Evolutionary conservation across 2,888 invertebrate genomes (phyloP).

Genomic region (Scaptomyza parva): DNA sequence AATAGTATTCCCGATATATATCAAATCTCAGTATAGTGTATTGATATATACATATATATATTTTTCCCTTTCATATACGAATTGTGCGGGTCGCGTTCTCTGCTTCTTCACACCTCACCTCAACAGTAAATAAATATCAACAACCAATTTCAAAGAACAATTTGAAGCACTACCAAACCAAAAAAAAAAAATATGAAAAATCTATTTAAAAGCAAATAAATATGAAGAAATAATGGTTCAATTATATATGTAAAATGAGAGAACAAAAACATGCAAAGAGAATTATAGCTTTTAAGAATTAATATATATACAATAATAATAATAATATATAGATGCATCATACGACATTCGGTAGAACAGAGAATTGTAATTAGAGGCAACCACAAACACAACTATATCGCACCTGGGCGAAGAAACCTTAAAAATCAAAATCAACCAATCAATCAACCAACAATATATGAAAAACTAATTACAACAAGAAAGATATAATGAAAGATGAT

Average conservation of each 20-base stretch:
- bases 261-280: constrained; percentile 83
- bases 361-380: constrained; percentile 73
- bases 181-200: constrained; percentile 55
- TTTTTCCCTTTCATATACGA: constrained; percentile 64
- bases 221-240: constrained; percentile 72
- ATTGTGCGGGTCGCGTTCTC: constrained; percentile 50
- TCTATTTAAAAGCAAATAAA: constrained; percentile 29
- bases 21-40: constrained; percentile 30
- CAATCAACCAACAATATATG: constrained; percentile 34
- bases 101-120: constrained; percentile 64
- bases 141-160: constrained; percentile 64
- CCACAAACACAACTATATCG: constrained; percentile 39
- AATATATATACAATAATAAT: constrained; percentile 74
- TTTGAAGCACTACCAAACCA: constrained; percentile 73
- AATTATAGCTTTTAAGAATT: constrained; percentile 83
- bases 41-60: constrained; percentile 51
- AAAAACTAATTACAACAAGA: constrained; percentile 29
- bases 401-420: constrained; percentile 48
- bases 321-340: constrained; percentile 76
- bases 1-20: constrained; percentile 32
- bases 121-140: constrained; percentile 33
- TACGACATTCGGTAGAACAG: constrained; percentile 75
- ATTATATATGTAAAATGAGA: constrained; percentile 71
- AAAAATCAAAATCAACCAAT: constrained; percentile 3
- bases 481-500: constrained; percentile 35